Percentiles rank a stretch among this genome's conserved stretches.
These are phyloP conservation scores for Parazoanthus atlanticus DNA, from an alignment of 92 coral and sea anemone genomes.

Conservation along the genomic window DNA sequence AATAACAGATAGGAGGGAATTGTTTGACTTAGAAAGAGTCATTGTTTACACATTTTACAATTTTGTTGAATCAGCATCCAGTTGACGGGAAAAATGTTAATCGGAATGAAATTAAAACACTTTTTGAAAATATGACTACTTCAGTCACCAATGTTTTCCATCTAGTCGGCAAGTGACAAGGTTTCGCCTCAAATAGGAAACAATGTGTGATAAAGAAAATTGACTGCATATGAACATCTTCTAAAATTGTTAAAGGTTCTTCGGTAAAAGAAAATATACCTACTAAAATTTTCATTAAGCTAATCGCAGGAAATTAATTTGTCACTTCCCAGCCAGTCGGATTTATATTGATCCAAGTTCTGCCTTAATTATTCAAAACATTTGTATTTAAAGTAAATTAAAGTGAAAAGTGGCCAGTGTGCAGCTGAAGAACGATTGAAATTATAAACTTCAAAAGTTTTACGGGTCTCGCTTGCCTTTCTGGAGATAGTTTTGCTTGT, in stretches of 20 bases:
- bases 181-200: background rate
- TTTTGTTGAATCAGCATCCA: background rate
- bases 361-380: background rate
- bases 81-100: constrained; percentile 9
- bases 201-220: background rate
- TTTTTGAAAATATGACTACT: background rate
- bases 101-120: constrained; percentile 6
- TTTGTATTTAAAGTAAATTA: background rate
- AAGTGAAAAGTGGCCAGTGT: background rate
- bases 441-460: background rate
- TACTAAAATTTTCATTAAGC: background rate
- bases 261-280: background rate
- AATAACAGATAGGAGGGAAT: background rate
- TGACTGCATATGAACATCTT: background rate
- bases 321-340: constrained; percentile 7
- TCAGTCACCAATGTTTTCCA: background rate
- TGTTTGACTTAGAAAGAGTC: background rate
- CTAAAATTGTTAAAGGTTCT: background rate
- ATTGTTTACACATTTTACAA: background rate
- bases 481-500: background rate
- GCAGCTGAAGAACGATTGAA: background rate
- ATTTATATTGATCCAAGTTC: constrained; percentile 9
- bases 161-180: background rate
- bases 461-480: too few species aligned
- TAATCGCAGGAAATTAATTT: constrained; percentile 17